A percentile compares a stretch with the other conserved stretches of the same genome.
Evolutionary conservation across 2,888 invertebrate species (phyloP).

Genomic region (Achlya flavicornis): DNA sequence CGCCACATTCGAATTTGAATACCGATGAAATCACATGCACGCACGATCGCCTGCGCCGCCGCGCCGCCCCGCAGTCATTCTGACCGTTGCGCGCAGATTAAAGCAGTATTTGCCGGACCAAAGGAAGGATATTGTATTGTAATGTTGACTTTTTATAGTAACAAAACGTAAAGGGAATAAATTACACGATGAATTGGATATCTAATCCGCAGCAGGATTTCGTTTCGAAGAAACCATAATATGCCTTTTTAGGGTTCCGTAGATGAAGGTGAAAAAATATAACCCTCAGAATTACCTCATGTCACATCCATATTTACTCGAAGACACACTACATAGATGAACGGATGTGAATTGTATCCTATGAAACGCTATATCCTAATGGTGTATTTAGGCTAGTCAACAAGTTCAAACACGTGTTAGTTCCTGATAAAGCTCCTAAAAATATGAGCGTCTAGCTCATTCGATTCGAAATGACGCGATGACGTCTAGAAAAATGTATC

Average conservation of each 20-base stretch:
- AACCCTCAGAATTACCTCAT: no score
- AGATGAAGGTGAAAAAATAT: background rate
- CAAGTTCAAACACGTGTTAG: no score
- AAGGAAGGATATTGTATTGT: background rate
- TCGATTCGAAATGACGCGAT: no score
- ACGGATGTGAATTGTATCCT: no score
- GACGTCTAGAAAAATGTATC: no score
- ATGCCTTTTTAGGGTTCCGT: no score
- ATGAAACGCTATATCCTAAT: no score
- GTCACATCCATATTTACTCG: background rate
- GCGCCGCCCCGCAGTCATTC: background rate
- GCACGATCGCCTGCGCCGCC: background rate
- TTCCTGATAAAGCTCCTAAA: no score
- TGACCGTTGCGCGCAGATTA: background rate
- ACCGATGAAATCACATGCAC: background rate
- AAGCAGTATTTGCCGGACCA: conserved; percentile 1
- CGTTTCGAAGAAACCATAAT: background rate
- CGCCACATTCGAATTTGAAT: background rate
- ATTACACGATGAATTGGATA: background rate
- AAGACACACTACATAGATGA: no score
- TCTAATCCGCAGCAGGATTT: background rate
- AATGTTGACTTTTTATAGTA: background rate
- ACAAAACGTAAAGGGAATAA: background rate
- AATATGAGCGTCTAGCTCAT: no score
- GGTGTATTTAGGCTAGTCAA: no score